Evolutionary conservation across 2,888 invertebrate species (phyloP).

Genomic region (Ochropacha duplaris): DNA sequence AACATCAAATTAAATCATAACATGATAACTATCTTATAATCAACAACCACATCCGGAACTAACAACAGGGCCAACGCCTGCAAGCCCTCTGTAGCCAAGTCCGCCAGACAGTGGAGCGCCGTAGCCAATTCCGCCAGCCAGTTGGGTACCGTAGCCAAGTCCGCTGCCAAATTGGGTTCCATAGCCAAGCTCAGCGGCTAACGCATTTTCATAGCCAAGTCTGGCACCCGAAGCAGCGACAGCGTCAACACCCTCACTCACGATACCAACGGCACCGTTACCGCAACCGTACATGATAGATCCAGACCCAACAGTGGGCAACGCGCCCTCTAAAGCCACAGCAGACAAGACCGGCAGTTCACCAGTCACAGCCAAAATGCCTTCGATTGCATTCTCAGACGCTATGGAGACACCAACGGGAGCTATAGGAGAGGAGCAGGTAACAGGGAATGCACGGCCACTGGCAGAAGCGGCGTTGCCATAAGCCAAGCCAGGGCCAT

Average conservation of each 20-base stretch:
- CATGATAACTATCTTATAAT: not conserved
- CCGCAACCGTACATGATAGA: constrained; percentile 52
- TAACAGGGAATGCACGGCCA: constrained; percentile 7
- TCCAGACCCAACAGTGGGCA: constrained; percentile 49
- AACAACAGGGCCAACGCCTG: constrained; percentile 46
- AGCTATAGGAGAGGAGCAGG: constrained; percentile 22
- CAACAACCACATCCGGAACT: constrained; percentile 38
- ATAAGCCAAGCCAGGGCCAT: constrained; percentile 1
- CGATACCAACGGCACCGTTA: constrained; percentile 35
- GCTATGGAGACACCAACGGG: constrained; percentile 22
- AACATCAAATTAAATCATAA: too few species aligned
- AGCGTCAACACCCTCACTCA: constrained; percentile 24
- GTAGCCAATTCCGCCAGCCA: too few species aligned
- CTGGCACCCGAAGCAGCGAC: constrained; percentile 13
- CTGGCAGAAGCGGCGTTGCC: constrained; percentile 7
- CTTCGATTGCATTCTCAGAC: constrained; percentile 48
- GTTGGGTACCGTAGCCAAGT: constrained; percentile 11
- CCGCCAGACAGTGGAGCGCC: too few species aligned
- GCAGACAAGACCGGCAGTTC: constrained; percentile 55
- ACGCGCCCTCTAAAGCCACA: constrained; percentile 44
- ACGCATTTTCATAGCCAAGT: constrained; percentile 6
- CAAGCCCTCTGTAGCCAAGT: constrained; percentile 25
- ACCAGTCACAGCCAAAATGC: constrained; percentile 43
- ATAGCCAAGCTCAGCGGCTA: not conserved
- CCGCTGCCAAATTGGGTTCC: not conserved